Base-by-base conservation (phyloP, 1,140 invertebrate genomes). In the Leguminivora glycinivorella region DNA sequence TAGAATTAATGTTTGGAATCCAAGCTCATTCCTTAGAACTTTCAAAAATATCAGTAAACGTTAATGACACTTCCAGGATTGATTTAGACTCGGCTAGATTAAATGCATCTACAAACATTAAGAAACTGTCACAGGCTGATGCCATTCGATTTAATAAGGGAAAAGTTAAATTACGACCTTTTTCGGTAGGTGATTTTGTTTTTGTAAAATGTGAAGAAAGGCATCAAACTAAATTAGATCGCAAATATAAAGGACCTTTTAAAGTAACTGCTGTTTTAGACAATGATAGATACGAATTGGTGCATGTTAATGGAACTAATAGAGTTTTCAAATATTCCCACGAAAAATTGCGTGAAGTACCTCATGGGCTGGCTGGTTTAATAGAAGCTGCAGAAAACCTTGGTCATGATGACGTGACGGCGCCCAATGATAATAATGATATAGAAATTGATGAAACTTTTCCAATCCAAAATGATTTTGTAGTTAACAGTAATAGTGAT, bases 261-360 rank as follows among this genome's bases (percentile, higher is more conserved):
- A 40, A 38, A 38, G 56, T 70, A 12, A 70, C 4, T 58, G 31
- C 25, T 19, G 19, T 70, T 22, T 25, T 70, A 4, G 68, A 70
- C n/a, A 70, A 70, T 70, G 68, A 70, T 29, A 47, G 68, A 7
- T 70, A 70, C 24, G 68, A 70, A 58, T 24, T 70, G 38, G 14
- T 3, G 5, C 47, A 70, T 70, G 26, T 70, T 40, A 70, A 58
- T 38, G 68, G 68, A 2, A 14, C 47, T 7, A 58, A 70, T 58
- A 29, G 68, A 70, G 14, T 43, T 58, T 70, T 19, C 17, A 70
- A 70, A 58, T 70, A 70, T 25, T 34, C 68, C 17, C 68, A 70
- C 34, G 68, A 70, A 58, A 70, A 58, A 31, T 38, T 70, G 22
- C 47, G 68, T 6, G 52, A 38, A 58, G 68, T 70, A 38, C 68